Evolutionary conservation across 2,797 vertebrate genomes (phyloP).

Genomic region (Eulemur rubriventer): DNA sequence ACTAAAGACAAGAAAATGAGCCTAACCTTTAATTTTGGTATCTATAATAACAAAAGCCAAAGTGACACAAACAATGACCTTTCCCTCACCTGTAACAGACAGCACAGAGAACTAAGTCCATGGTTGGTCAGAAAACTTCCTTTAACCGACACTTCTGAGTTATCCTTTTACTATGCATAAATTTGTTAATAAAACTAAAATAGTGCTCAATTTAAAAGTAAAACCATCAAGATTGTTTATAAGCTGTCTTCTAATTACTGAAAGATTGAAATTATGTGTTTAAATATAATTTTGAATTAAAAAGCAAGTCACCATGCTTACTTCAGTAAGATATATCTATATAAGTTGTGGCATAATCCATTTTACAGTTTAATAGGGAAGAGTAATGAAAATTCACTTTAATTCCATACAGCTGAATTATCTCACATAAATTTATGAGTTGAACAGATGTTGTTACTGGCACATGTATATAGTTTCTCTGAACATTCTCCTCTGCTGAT

Average conservation of each 20-base stretch:
- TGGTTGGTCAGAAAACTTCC: neutral
- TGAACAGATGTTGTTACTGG: conserved; percentile 80
- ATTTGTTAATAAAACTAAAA: neutral
- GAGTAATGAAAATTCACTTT: conserved; percentile 80
- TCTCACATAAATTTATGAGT: conserved; percentile 79
- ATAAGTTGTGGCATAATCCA: conserved; percentile 69
- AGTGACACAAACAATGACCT: neutral
- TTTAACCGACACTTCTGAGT: neutral
- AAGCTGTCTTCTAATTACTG: conserved; percentile 62
- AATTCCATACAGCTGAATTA: conserved; percentile 77
- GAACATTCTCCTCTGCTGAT: conserved; percentile 80
- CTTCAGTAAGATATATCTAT: conserved; percentile 67
- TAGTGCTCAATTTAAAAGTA: neutral
- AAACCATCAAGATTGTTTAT: neutral
- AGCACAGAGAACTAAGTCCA: neutral
- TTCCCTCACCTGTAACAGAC: neutral
- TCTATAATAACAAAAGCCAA: neutral
- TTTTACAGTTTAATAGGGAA: conserved; percentile 78
- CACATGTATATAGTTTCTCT: conserved; percentile 68
- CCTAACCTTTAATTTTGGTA: neutral
- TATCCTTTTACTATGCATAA: neutral
- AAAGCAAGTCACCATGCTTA: conserved; percentile 63
- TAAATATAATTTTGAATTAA: conserved; percentile 59
- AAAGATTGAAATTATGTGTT: conserved; percentile 38
- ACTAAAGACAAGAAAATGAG: neutral